phyloP scores from a whole-genome alignment of 2,888 invertebrate genomes.

The Latrodectus elegans region DNA sequence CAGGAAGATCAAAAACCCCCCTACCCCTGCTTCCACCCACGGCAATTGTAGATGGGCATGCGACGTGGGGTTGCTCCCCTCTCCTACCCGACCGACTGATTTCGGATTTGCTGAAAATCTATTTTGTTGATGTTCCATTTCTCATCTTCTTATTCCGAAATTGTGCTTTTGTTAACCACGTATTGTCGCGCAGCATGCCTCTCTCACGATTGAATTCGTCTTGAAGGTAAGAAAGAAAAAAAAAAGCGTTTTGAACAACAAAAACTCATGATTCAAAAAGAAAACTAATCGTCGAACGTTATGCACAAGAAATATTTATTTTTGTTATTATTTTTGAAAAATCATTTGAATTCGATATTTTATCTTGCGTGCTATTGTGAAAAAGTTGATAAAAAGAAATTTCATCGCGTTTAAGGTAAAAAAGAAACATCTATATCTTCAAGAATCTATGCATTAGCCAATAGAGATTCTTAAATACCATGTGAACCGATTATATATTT shows the following conservation, averaged over 20 bases:
- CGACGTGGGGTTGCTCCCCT: conserved; percentile 50
- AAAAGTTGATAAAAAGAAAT: too few species aligned
- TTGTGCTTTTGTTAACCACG: neutral
- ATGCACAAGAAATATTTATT: too few species aligned
- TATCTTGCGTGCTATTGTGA: too few species aligned
- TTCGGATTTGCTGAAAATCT: conserved; percentile 60
- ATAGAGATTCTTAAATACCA: too few species aligned
- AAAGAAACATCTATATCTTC: too few species aligned
- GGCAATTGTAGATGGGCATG: conserved; percentile 37
- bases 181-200: neutral
- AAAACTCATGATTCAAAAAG: too few species aligned
- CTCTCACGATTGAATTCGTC: neutral
- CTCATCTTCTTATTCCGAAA: neutral
- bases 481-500: too few species aligned
- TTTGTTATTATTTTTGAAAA: too few species aligned
- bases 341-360: too few species aligned
- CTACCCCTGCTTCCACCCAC: neutral
- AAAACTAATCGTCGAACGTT: too few species aligned
- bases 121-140: conserved; percentile 20
- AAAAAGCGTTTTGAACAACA: neutral
- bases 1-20: conserved; percentile 9
- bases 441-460: too few species aligned
- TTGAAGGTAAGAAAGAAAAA: neutral
- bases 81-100: neutral
- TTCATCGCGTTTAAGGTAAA: too few species aligned